Percentiles rank a stretch among this genome's conserved stretches.
phyloP scores from a whole-genome alignment of 2,113 vertebrate species.

The Microtus montanus region DNA sequence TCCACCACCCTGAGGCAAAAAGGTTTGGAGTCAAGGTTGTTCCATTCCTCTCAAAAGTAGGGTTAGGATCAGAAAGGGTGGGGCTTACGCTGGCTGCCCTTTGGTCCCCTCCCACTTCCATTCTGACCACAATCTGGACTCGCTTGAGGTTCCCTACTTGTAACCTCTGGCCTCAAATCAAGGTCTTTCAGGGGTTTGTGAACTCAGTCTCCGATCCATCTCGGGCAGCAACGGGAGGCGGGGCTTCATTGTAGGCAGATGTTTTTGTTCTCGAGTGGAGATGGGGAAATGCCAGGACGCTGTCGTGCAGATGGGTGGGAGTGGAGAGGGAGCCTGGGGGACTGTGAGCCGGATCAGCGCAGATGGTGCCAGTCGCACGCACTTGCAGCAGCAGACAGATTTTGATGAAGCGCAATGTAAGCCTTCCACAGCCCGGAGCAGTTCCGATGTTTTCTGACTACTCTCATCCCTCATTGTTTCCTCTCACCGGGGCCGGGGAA shows the following conservation, averaged over 20 bases:
- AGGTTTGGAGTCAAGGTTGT: background rate
- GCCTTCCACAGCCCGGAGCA: fast-evolving
- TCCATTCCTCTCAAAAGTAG: background rate
- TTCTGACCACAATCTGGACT: background rate
- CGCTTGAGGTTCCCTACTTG: background rate
- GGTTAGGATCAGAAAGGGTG: fast-evolving
- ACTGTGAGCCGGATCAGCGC: background rate
- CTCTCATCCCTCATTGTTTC: background rate
- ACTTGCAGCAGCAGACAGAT: conserved; percentile 24
- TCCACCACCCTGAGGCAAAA: background rate
- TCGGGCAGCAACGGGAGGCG: background rate
- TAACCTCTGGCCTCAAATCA: background rate
- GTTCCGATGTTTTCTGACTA: background rate
- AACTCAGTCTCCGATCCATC: background rate
- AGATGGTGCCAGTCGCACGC: conserved; percentile 50
- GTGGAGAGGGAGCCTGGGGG: conserved; percentile 49
- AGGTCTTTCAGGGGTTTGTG: background rate
- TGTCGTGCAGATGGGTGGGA: conserved; percentile 58
- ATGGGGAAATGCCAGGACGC: fast-evolving
- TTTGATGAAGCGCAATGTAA: background rate
- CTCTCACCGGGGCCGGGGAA: fast-evolving
- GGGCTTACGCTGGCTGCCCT: fast-evolving
- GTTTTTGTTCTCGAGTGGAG: background rate
- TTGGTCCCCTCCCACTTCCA: too few species aligned
- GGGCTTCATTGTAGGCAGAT: background rate